Percentiles rank a stretch among this genome's conserved stretches.
Evolutionary conservation across 2,797 vertebrate species (phyloP).

Genomic region (Epinephelus awoara): DNA sequence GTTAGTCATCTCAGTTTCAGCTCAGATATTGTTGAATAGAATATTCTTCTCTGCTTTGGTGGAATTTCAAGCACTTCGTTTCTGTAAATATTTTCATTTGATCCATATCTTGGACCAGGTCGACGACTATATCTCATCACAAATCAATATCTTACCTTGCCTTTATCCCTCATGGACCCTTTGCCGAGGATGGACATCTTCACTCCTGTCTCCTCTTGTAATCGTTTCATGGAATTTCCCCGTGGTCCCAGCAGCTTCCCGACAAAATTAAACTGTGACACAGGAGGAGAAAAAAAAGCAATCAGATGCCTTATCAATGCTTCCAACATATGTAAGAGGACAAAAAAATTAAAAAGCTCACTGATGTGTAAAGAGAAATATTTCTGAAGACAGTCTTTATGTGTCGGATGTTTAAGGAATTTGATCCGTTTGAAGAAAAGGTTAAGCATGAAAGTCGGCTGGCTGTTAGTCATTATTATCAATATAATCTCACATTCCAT

Average conservation of each 20-base stretch:
- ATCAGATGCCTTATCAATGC: conserved; percentile 39
- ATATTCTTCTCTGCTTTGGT: conserved; percentile 33
- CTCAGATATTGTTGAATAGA: conserved; percentile 38
- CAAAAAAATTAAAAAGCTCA: conserved; percentile 24
- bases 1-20: conserved; percentile 59
- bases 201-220: conserved; percentile 99
- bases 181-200: conserved; percentile 99
- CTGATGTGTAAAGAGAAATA: conserved; percentile 48
- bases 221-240: conserved; percentile 99
- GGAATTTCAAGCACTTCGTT: conserved; percentile 19
- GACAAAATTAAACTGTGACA: conserved; percentile 99
- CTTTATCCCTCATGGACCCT: conserved; percentile 99
- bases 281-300: conserved; percentile 43
- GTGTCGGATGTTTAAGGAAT: conserved; percentile 44
- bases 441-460: conserved; percentile 47
- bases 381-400: conserved; percentile 41
- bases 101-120: conserved; percentile 30
- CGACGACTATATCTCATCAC: conserved; percentile 54
- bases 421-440: conserved; percentile 56
- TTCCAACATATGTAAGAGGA: conserved; percentile 24
- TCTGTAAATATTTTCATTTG: conserved; percentile 54
- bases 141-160: conserved; percentile 88
- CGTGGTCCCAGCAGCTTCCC: conserved; percentile 98
- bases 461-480: conserved; percentile 68
- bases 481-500: conserved; percentile 69